Base-by-base conservation (phyloP, 30 jellyfish, hydroid and myxozoan species). In the Sanderia malayensis region DNA sequence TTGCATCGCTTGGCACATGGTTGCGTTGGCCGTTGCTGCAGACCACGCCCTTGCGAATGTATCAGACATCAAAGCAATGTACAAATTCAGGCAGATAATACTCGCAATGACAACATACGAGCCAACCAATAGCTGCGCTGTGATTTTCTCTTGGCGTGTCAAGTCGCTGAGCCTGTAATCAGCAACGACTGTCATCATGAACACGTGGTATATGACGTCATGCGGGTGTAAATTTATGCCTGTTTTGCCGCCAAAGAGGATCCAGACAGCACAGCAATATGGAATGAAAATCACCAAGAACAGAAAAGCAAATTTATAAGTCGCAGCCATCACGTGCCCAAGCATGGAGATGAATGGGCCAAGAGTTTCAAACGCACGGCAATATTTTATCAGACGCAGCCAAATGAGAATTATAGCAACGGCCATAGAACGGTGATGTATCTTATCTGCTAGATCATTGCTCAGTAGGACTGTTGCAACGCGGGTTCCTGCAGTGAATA, bases 221-320 rank as follows among this genome's bases (percentile, higher is more conserved):
- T 61, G 9, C 9, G 8, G 18, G 22, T 57, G 68, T 20, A n/a
- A 57, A 57, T 6, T 9, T 57, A 57, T 20, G 46, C 49, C 73
- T 60, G 34, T 4, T 11, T 74, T 29, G 60, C 89, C 99, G 57
- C 99, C 99, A 77, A 93, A 93, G 33, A 93, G 30, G 29, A 93
- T 85, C 99, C 99, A 93, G 63, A 93, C 84, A 3, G 97, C 96
- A 61, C 94, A 95, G 55, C 81, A 70, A 72, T 83, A 93, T 8
- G 99, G 99, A 57, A 93, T 86, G 86, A 85, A 93, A 74, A 93
- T 41, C 70, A 85, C 99, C 33, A 93, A 81, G 62, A 93, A 93
- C 84, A 93, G 83, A 60, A 85, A 93, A 1, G 94, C 96, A 68
- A 93, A 85, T 81, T 93, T 85, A 55, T 80, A 25, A 11, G 99